phyloP scores from a whole-genome alignment of 2,888 invertebrate genomes.

The Willowsia nigromaculata region DNA sequence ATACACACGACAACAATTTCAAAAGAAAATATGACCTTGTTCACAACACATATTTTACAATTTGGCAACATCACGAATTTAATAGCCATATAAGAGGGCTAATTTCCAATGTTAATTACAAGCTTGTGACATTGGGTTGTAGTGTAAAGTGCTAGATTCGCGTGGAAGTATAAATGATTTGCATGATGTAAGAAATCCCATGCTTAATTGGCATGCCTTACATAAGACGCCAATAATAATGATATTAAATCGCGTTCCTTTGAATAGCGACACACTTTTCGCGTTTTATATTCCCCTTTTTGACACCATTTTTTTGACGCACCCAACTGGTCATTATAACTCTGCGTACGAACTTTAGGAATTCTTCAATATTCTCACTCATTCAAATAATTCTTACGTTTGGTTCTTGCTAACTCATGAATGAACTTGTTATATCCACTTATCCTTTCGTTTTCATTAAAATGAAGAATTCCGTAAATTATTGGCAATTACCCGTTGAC shows the following conservation, averaged over 20 bases:
- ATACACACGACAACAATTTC: background rate
- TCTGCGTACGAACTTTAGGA: no score
- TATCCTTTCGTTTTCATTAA: background rate
- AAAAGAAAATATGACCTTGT: conserved; percentile 35
- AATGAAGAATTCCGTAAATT: background rate
- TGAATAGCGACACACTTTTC: conserved; percentile 26
- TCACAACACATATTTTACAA: conserved; percentile 29
- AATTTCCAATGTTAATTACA: conserved; percentile 58
- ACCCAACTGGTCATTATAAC: background rate
- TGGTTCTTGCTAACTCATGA: background rate
- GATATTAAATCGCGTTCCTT: background rate
- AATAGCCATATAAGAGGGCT: conserved; percentile 32
- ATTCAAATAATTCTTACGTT: no score
- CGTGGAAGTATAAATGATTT: background rate
- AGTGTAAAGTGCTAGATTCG: background rate
- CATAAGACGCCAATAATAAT: conserved; percentile 12
- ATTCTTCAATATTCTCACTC: no score
- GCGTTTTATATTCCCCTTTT: background rate
- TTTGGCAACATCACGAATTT: conserved; percentile 48
- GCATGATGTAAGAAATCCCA: background rate
- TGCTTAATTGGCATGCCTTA: conserved; percentile 37
- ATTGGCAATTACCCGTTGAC: background rate
- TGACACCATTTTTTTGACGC: background rate
- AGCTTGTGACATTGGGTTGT: conserved; percentile 45
- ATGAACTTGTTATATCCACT: no score